Evolutionary conservation across 2,113 vertebrate species (phyloP), one percentile per base, ranked within the genome.

Genomic region (Eretmodus cyanostictus): DNA sequence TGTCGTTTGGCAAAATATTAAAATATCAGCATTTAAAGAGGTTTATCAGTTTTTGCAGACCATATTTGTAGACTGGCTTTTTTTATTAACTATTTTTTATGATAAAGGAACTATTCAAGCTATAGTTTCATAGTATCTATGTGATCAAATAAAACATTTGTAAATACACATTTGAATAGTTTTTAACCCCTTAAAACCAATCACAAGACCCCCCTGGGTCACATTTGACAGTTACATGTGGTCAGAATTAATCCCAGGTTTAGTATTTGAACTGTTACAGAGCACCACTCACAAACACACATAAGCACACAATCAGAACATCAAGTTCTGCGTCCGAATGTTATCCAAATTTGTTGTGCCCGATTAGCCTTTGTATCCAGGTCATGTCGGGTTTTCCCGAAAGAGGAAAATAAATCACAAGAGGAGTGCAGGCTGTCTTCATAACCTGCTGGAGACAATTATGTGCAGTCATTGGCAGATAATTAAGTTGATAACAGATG

Each of bases 281-380:
- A 83, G 31, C 9, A 53, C 63, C n/a, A 55, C 51, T 83, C 22
- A 27, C 53, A 55, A 22, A 38, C 42, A 17, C 29, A 31, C 66
- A 78, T 53, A 79, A 19, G 16, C 68, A 81, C 84, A 91, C 49
- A 49, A 93, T 82, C 86, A 85, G 92, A 85, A 89, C 89, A 92
- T 88, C 86, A 87, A 81, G 84, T 84, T 84, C 87, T 89, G 29
- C 49, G 54, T 91, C 85, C 82, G 80, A 93, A 88, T 91, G 86
- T 91, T 90, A 92, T 86, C 82, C 90, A 92, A 92, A 93, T 93
- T 89, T 93, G 89, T 92, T 93, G 86, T 94, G 89, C 84, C 87
- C 73, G 89, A 85, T 94, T 91, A 91, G 90, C 78, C 81, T 86
- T 68, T 79, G 80, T 89, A 91, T 90, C 91, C 68, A 82, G 91